phyloP scores from a whole-genome alignment of 2,113 vertebrate genomes.

The Orthonyx spaldingii region DNA sequence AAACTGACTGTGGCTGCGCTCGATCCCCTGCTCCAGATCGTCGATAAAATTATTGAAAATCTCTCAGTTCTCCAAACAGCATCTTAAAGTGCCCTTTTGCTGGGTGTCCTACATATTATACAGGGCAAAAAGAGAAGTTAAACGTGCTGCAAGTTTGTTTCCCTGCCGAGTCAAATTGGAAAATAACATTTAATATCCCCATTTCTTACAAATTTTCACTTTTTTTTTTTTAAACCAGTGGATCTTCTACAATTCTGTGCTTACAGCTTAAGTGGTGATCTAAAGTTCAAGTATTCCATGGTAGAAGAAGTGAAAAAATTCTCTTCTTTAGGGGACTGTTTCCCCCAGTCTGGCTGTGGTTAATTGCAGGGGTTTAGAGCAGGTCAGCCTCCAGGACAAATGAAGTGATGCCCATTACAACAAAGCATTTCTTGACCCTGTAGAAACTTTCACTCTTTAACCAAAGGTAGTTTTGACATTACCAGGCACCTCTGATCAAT shows the following conservation, averaged over 20 bases:
- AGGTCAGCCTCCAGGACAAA: not conserved
- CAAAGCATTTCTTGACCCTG: not conserved
- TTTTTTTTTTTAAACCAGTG: not conserved
- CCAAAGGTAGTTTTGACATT: not conserved
- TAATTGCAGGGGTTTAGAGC: not conserved
- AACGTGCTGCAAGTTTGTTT: not conserved
- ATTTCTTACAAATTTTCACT: not conserved
- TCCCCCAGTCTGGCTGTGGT: not conserved
- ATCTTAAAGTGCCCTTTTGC: not conserved
- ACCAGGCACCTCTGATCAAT: not conserved
- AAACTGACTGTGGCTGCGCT: not conserved
- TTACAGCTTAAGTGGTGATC: not conserved
- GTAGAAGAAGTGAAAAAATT: not conserved
- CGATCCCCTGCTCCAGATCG: fast-evolving
- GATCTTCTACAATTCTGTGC: not conserved
- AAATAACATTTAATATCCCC: not conserved
- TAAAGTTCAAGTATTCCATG: not conserved
- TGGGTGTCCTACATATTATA: not conserved
- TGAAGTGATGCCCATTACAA: not conserved
- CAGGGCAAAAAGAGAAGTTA: not conserved
- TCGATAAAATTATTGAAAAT: not conserved
- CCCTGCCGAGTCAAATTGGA: not conserved
- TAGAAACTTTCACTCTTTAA: not conserved
- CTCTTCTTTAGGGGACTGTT: not conserved
- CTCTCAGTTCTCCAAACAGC: not conserved